A percentile compares a stretch with the other conserved stretches of the same genome.
Evolutionary conservation across 2,113 vertebrate species (phyloP).

Genomic region (Clarias macrocephalus): DNA sequence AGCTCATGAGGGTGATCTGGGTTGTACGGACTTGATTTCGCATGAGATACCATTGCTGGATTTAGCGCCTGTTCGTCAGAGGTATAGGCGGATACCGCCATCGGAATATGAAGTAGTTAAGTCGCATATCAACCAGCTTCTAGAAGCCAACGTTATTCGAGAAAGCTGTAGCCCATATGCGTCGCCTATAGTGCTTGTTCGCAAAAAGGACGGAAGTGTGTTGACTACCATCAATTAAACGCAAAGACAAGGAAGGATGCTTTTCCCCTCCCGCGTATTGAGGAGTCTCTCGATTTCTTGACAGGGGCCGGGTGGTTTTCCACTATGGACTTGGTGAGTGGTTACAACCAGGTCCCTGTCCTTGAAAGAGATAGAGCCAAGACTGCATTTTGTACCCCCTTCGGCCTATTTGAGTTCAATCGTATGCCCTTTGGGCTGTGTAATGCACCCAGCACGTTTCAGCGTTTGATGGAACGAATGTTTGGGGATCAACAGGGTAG

Average conservation of each 20-base stretch:
- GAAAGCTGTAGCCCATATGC: background rate
- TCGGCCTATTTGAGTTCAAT: too few relatives aligned
- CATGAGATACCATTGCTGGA: background rate
- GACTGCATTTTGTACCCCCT: too few relatives aligned
- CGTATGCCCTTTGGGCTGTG: too few relatives aligned
- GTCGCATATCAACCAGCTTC: background rate
- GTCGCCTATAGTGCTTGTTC: background rate
- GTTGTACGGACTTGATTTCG: background rate
- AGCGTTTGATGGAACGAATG: too few relatives aligned
- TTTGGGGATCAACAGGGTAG: too few relatives aligned
- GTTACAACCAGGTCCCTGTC: too few relatives aligned
- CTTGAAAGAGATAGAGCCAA: too few relatives aligned
- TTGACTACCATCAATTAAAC: background rate
- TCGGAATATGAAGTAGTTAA: conserved; percentile 23
- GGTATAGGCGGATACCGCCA: conserved; percentile 1
- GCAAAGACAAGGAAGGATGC: background rate
- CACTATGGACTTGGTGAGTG: background rate
- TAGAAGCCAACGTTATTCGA: background rate
- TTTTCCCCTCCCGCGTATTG: background rate
- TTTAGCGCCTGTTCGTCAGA: background rate
- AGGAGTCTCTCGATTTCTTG: background rate
- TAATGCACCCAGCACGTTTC: too few relatives aligned
- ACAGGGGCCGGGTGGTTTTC: background rate
- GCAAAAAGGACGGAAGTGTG: conserved; percentile 4
- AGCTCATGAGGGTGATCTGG: background rate